Percentiles rank a stretch among this genome's conserved stretches.
Evolutionary conservation across 2,113 vertebrate species (phyloP).

Genomic region (Protomyctophum bolini): DNA sequence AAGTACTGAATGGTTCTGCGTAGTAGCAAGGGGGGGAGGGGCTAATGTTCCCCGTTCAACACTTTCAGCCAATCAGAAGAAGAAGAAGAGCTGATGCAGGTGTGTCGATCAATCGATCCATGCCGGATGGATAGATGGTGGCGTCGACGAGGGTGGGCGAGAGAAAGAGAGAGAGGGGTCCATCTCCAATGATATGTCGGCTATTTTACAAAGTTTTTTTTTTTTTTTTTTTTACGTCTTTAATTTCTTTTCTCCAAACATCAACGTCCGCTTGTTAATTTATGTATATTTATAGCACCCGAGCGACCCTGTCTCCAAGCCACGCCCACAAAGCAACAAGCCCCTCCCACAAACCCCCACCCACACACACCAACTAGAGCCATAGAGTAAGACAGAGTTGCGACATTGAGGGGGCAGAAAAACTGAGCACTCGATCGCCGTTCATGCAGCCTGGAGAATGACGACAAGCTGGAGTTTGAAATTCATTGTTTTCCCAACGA

Average conservation of each 20-base stretch:
- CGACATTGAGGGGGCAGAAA: too few relatives aligned
- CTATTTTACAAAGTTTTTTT: slow-evolving; percentile 69
- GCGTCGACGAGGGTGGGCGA: background rate
- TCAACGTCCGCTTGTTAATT: slow-evolving; percentile 38
- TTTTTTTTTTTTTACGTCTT: slow-evolving; percentile 12
- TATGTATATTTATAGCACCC: slow-evolving; percentile 55
- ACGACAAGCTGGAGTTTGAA: too few relatives aligned
- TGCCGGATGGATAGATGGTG: too few relatives aligned
- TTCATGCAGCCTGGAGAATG: too few relatives aligned
- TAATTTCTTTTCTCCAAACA: background rate
- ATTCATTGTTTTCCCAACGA: too few relatives aligned
- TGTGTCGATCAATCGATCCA: too few relatives aligned
- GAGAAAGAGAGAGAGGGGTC: slow-evolving; percentile 24
- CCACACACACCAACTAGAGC: too few relatives aligned
- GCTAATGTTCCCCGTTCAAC: background rate
- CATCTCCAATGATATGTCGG: slow-evolving; percentile 72
- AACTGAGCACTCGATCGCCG: too few relatives aligned
- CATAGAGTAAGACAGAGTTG: too few relatives aligned
- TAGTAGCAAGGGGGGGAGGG: background rate
- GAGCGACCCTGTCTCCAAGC: slow-evolving; percentile 28
- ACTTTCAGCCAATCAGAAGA: slow-evolving; percentile 27
- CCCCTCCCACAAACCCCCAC: slow-evolving; percentile 42
- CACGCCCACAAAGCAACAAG: slow-evolving; percentile 43
- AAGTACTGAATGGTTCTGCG: background rate
- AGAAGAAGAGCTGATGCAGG: background rate